Base-by-base conservation (phyloP, 2,888 invertebrate species). In the Cerceris ruficornis region DNA sequence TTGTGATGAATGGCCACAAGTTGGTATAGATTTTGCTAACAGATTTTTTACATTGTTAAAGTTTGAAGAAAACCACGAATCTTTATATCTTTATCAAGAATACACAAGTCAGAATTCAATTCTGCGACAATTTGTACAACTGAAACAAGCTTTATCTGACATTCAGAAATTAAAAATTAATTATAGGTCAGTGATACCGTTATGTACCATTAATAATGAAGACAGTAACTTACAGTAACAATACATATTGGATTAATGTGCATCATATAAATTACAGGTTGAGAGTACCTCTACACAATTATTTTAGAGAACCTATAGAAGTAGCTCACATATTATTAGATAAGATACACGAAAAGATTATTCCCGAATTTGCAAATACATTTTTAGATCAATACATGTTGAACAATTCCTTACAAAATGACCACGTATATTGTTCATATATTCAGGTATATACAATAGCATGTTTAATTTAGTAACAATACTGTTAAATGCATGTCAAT, bases 301-400 rank as follows among this genome's bases (percentile, higher is more conserved):
- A 90, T 62, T 81, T 84, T 59, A 79, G 81, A 11, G 85, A 88
- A 52, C 88, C 91, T 5, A 68, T 77, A 6, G 87, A 88, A 72
- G 89, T 91, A 7, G 80, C 83, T 14, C 80, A 88, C 39, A 80
- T 86, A 9, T 61, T 91, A 59, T 71, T 92, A 8, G 83, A 89
- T 68, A 87, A 88, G 74, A 81, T 88, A 15, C 81, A 87, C 52
- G 79, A 88, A 6, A 88, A 91, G 14, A 84, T 87, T 43, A 91
- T 92, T 67, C 86, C 90, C 11, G 66, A 82, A 41, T 90, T 93
- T 49, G 76, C 93, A 9, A 85, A 91, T 50, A 87, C 90, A 7
- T 93, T 93, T 86, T 83, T 93, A 7, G 88, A 88, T 39, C 89
- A 89, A 59, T 93, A 92, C 71, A 92, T 93, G 77, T 66, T 90